Base-by-base conservation (phyloP, 2,888 invertebrate genomes). In the Microctonus aethiopoides region DNA sequence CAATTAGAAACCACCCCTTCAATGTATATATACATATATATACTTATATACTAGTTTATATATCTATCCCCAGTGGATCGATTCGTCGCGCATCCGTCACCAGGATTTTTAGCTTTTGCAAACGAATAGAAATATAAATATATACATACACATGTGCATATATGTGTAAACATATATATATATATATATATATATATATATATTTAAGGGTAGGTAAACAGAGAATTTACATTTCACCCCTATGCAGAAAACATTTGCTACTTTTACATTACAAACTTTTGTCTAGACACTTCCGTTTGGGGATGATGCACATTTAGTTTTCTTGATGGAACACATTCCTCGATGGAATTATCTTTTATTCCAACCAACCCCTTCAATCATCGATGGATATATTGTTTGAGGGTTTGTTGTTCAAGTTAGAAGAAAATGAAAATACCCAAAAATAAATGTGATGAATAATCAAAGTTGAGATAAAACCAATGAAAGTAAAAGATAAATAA, bases 221-320 rank as follows among this genome's bases (percentile, higher is more conserved):
- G 26, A 51, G 32, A 41, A 63, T 63, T 63, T 63, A 51, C 62
- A 63, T 63, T 63, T 63, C 41, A 63, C 46, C 62, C 62, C 32
- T 63, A 16, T 32, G 32, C 20, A 20, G 22, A 26, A 26, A 24
- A 46, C 10, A 29, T 20, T n/a, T 26, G 24, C 20, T 59, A 16
- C 34, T 22, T 24, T 63, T 29, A 29, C 13, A 24, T 62, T 63
- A 26, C 24, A 51, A 51, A 63, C 46, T 63, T 32, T 46, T 13
- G 51, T 63, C 34, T 63, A 51, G 51, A 63, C 16, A 46, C 46
- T 46, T 46, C 16, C 6, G 16, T 46, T 46, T 16, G 7, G 16
- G 46, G 16, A 46, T 2, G 46, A 46, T 46, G 46, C 46, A 16
- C 46, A 46, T 46, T 51, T n/a, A 51, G 46, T 46, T 41, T 46